Evolutionary conservation across 2,797 vertebrate species (phyloP), one percentile per base, ranked within the genome.

Genomic region (Smutsia gigantea): DNA sequence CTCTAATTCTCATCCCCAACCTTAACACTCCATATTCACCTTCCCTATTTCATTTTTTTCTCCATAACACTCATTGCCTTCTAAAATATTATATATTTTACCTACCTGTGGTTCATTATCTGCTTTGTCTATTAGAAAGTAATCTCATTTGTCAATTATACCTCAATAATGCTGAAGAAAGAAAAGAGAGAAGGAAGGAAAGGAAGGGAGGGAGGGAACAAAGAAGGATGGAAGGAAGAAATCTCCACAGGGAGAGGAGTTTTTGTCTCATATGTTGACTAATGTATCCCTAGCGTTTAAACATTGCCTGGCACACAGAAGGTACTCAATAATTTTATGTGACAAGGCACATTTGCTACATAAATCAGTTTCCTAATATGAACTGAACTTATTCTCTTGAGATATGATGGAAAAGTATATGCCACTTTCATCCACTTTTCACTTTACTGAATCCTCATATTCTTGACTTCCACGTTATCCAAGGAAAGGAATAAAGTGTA

Each of bases 391-490:
- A 74, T 71, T 81, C 69, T 94, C 59, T 94, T 92, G 25, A 53
- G 42, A 85, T 31, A 46, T 42, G 66, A 27, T 49, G 42, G 31
- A 51, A 84, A 82, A 91, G 37, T 8, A 84, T 55, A 51, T 25
- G 21, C 57, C 34, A 77, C 23, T 93, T 89, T 89, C 61, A 55
- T 46, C 71, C 78, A 85, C 19, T 82, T 55, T 88, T 25, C 55
- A 17, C 31, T 68, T 46, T 78, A 64, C 55, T 93, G 18, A 23
- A 79, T 79, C 59, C 17, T 78, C 59, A 81, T 4, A 75, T 46
- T 64, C 78, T 21, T 87, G 95, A 92, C 86, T 81, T 95, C 18
- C 90, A 34, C 66, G 11, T 88, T 93, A 89, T 53, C 78, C 51
- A 61, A 87, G 79, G 51, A n/a, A 23, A 92, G 59, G 19, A 93